These are phyloP conservation scores for Serranus cabrilla DNA, from an alignment of 2,797 vertebrate species.

Conservation along the genomic window DNA sequence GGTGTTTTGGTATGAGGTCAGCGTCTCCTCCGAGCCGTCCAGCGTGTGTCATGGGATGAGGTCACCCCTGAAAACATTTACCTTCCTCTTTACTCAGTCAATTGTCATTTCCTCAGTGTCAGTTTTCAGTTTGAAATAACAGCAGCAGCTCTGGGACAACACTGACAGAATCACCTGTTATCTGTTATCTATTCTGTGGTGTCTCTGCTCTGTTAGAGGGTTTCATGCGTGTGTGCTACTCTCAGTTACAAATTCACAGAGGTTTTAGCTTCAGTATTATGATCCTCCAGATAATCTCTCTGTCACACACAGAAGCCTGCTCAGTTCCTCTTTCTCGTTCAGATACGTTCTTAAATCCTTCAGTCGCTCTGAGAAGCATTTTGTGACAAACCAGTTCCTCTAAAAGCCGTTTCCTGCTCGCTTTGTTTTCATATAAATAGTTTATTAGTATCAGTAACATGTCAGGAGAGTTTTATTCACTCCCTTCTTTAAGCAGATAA, in stretches of 20 bases:
- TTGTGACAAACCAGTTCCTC: neutral
- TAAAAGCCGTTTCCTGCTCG: conserved; percentile 6
- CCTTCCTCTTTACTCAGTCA: conserved; percentile 23
- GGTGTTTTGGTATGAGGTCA: conserved; percentile 49
- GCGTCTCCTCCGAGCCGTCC: conserved; percentile 2
- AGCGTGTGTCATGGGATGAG: conserved; percentile 24
- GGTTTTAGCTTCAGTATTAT: conserved; percentile 50
- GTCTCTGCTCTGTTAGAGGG: neutral
- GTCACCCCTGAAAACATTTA: conserved; percentile 51
- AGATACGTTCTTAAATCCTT: conserved; percentile 15
- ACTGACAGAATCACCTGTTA: conserved; percentile 9
- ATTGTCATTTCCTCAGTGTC: conserved; percentile 31
- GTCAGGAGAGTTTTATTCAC: conserved; percentile 27
- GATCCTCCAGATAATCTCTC: conserved; percentile 57
- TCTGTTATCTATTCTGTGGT: conserved; percentile 4
- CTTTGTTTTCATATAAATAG: conserved; percentile 75
- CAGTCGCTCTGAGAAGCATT: neutral
- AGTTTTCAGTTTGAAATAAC: conserved; percentile 17
- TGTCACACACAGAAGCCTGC: conserved; percentile 18
- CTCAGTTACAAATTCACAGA: conserved; percentile 51
- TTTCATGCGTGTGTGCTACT: conserved; percentile 13
- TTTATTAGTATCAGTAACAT: conserved; percentile 78
- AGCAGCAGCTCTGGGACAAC: neutral
- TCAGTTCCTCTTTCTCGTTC: conserved; percentile 21
- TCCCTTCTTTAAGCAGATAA: conserved; percentile 55